Evolutionary conservation across 2,113 vertebrate genomes (phyloP).

Genomic region (Microcebus murinus): DNA sequence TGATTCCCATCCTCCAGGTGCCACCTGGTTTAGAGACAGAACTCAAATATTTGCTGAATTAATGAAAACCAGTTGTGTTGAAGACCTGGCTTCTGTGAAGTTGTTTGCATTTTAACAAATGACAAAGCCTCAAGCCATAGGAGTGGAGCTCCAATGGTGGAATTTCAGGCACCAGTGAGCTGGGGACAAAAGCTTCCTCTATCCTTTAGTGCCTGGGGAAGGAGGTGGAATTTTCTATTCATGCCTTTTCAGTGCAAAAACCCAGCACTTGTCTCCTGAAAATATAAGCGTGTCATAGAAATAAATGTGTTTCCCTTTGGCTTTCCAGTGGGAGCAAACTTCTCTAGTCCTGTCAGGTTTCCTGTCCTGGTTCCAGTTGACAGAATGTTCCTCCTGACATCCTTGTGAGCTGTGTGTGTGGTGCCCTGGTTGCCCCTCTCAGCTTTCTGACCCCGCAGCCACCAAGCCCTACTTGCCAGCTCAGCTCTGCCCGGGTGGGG

Average conservation of each 20-base stretch:
- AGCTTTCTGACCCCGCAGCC: not conserved
- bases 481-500: not conserved
- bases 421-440: not conserved
- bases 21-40: conserved; percentile 38
- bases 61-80: conserved; percentile 56
- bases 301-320: conserved; percentile 67
- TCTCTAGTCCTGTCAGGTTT: not conserved
- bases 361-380: conserved; percentile 36
- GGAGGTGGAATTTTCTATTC: conserved; percentile 74
- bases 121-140: conserved; percentile 15
- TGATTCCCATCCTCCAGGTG: conserved; percentile 9
- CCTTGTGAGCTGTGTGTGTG: not conserved
- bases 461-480: not conserved
- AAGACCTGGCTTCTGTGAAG: not conserved
- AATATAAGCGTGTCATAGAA: conserved; percentile 62
- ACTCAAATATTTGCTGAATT: conserved; percentile 67
- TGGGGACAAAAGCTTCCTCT: conserved; percentile 39
- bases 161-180: conserved; percentile 48
- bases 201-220: conserved; percentile 45
- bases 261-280: conserved; percentile 54
- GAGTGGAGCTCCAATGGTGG: not conserved
- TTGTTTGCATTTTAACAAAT: conserved; percentile 63
- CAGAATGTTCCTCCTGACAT: conserved; percentile 12
- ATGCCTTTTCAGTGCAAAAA: conserved; percentile 23
- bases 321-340: conserved; percentile 47